Evolutionary conservation across 2,888 invertebrate species (phyloP), one percentile per base, ranked within the genome.

Genomic region (Spatulosminthurus flaviceps): DNA sequence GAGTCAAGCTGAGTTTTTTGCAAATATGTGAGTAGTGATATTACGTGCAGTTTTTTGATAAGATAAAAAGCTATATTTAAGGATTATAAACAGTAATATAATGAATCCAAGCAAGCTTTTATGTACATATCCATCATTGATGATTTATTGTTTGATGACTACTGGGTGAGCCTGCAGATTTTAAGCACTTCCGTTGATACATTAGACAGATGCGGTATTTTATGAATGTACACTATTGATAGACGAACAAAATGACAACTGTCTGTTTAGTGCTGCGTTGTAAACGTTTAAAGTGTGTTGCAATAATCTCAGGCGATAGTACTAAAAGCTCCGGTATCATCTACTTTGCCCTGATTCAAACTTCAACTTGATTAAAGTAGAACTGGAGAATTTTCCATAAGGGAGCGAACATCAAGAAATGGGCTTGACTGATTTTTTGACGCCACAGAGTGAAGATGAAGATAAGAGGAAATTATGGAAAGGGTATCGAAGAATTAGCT

Each of bases 271-370:
- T n/a, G n/a, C n/a, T n/a, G n/a, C n/a, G n/a, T n/a, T n/a, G n/a
- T n/a, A n/a, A n/a, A n/a, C n/a, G n/a, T n/a, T n/a, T n/a, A 51
- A 51, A 51, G 51, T 51, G n/a, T 51, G 51, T 51, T 51, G 51
- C 51, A 51, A 51, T n/a, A n/a, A n/a, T 51, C 16, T 9, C 34
- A 34, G 34, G 34, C 34, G n/a, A 41, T 41, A 41, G 41, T 41
- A 9, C 13, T 51, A 51, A 19, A 51, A 51, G n/a, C 34, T 34
- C 34, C 5, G 4, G 16, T 51, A 19, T 51, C 51, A 51, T 51
- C 51, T 11, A 51, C 51, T 51, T n/a, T 51, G 51, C 51, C 51
- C 51, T 51, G 51, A 51, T 9, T 51, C 16, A 19, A 19, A 4
- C 16, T 34, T 34, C 34, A 34, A 34, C 9, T 34, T 34, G 34